Base-by-base conservation (phyloP, 2,797 vertebrate genomes). In the Ciconia nigra region DNA sequence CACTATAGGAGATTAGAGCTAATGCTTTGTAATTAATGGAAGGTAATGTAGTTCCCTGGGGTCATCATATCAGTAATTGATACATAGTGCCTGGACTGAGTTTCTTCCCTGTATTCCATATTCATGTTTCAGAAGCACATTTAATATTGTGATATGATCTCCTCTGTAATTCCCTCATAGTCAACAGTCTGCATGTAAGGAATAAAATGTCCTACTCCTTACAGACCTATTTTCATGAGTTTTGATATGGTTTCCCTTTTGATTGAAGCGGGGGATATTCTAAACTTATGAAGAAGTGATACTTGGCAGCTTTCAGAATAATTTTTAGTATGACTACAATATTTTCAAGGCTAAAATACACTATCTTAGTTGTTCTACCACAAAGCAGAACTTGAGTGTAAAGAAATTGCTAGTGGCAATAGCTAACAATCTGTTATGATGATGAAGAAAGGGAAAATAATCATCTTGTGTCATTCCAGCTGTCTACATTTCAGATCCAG, bases 11-110 rank as follows among this genome's bases (percentile, higher is more conserved):
- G 52, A 92, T 85, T 44, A 70, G 41, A 71, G 39, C 35, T 95
- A 80, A 90, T 72, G 46, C 7, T 88, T 49, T 62, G 10, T 51
- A 85, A 85, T 95, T 93, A 93, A 70, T 80, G 42, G 42, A 47
- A 87, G 13, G 31, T 51, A 26, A 35, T n/a, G 33, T 33, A 33
- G 19, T 37, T 89, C 76, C 55, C 83, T 70, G 57, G 35, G 39
- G 76, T 5, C 2, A 2, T 81, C 35, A 14, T 22, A 61, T 70
- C 44, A 81, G 42, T 62, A 51, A 66, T 7, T 77, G 39, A 72
- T 78, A 35, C 13, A 4, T 19, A 44, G 29, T 66, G 28, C 33
- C 37, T 83, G 31, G 59, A 31, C 3, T 26, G 25, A 65, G 14
- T 29, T 94, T 76, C n/a, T 73, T 90, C 59, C 26, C 20, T 31